Percentiles rank a stretch among this genome's conserved stretches.
These are phyloP conservation scores for Cyprinodon diabolis DNA, from an alignment of 2,797 vertebrate species.

Conservation along the genomic window DNA sequence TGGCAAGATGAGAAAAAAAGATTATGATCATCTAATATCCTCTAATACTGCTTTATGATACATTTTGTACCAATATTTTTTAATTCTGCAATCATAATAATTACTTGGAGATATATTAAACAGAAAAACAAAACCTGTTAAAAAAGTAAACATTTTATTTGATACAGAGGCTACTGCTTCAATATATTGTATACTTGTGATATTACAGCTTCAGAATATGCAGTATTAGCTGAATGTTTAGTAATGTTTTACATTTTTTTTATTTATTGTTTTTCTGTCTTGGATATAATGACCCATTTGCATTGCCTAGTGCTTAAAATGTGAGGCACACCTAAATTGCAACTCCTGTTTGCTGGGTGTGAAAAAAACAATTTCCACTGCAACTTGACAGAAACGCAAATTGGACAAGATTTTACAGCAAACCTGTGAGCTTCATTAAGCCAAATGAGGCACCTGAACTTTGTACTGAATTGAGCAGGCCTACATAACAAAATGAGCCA, in stretches of 20 bases:
- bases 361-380: neutral
- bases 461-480: conserved; percentile 28
- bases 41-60: too few species aligned
- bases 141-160: neutral
- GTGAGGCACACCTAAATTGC: neutral
- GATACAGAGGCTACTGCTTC: neutral
- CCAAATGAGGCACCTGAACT: conserved; percentile 41
- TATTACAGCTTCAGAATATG: neutral
- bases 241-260: neutral
- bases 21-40: too few species aligned
- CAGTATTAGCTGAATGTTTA: neutral
- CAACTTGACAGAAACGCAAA: neutral
- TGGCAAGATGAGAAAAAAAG: neutral
- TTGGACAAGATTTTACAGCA: conserved; percentile 3
- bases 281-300: neutral
- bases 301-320: neutral
- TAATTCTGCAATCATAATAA: neutral
- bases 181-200: neutral
- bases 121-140: neutral
- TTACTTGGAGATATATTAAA: neutral
- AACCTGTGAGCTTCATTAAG: conserved; percentile 10
- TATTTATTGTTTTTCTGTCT: neutral
- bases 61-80: neutral
- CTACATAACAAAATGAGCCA: conserved; percentile 43
- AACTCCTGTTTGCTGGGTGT: neutral